phyloP scores from a whole-genome alignment of 2,797 vertebrate genomes.

The Peromyscus melanophrys region DNA sequence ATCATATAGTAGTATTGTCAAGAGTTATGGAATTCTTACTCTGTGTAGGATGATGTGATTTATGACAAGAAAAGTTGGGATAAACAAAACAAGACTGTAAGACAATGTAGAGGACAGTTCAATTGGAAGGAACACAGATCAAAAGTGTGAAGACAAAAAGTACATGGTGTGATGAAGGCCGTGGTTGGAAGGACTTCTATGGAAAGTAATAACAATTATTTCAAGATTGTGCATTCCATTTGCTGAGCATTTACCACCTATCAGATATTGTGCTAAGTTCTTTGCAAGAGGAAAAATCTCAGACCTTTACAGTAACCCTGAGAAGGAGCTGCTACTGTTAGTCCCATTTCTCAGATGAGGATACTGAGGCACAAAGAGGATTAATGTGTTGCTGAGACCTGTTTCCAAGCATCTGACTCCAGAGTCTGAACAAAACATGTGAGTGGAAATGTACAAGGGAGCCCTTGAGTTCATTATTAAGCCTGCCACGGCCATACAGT shows the following conservation, averaged over 20 bases:
- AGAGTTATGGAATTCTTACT: background rate
- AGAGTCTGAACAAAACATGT: background rate
- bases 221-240: background rate
- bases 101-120: background rate
- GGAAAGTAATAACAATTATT: background rate
- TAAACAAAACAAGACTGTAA: background rate
- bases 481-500: no score
- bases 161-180: rapidly evolving
- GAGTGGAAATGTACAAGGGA: background rate
- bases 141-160: background rate
- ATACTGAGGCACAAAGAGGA: background rate
- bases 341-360: background rate
- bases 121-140: background rate
- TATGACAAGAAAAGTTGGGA: background rate
- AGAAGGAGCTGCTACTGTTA: background rate
- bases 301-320: background rate
- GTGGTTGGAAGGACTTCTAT: background rate
- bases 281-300: background rate
- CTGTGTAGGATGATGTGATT: background rate
- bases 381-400: background rate
- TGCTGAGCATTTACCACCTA: background rate
- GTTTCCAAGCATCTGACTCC: background rate
- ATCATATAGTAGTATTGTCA: background rate
- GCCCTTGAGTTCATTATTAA: background rate
- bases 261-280: background rate